Evolutionary conservation across 2,888 invertebrate genomes (phyloP), one percentile per base, ranked within the genome.

Genomic region (Pristionchus exspectatus): DNA sequence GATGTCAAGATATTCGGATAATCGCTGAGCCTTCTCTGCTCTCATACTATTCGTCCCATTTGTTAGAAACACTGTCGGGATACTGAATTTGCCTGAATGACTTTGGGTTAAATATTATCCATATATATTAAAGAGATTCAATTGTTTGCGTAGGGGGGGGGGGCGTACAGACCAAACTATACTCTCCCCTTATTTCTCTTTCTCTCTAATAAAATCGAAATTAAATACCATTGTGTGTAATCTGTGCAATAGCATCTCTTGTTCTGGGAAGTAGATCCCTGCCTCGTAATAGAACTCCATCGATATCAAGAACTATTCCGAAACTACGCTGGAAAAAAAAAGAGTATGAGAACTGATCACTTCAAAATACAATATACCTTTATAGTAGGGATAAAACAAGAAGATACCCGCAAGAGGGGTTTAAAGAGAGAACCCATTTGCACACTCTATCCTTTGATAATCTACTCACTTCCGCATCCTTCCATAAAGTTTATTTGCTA

Each of bases 251-350:
- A 3, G 96, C 96, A 91, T 96, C 96, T 89, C 95, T 96, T 3
- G 96, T 96, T 27, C 96, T 96, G 21, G 97, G 96, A 77, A 97
- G 94, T 14, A 97, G 95, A 89, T 96, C 96, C 91, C 96, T 96
- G 0, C 97, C 97, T 87, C 97, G 95, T 4, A 96, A 96, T 93
- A 97, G 96, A 0, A 97, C 97, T 2, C 97, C 97, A 94, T 97
- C 97, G 91, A 97, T 97, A 94, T 97, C 97, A 93, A 97, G 96
- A 66, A 97, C 95, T 84, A 97, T 95, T n/a, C 97, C 97, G 95
- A 97, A 97, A 24, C 30, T 54, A 59, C 88, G 74, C 88, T 88
- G 54, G 30, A 88, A 88, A 2, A 1, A 88, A 88, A 2, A 1
- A 33, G 59, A 30, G 21, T 14, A 14, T 50, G 24, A 21, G 1